Evolutionary conservation across 2,797 vertebrate species (phyloP).

Genomic region (Atherinosoma microstoma): DNA sequence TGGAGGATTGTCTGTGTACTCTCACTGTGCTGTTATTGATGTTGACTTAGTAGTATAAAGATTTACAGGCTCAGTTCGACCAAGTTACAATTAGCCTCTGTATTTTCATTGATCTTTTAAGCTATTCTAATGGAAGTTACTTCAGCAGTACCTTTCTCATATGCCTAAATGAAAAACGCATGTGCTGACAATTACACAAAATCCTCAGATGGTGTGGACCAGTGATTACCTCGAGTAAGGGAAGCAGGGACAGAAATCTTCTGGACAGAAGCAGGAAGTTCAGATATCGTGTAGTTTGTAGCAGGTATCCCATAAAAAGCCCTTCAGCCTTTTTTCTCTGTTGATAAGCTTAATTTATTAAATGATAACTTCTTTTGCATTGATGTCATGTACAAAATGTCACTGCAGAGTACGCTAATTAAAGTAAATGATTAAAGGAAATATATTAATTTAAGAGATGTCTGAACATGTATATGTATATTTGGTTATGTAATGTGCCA

Average conservation of each 20-base stretch:
- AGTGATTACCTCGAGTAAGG: conserved; percentile 45
- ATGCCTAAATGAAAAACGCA: conserved; percentile 8
- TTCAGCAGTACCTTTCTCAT: conserved; percentile 14
- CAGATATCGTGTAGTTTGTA: conserved; percentile 70
- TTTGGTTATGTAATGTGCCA: conserved; percentile 95
- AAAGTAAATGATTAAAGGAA: conserved; percentile 65
- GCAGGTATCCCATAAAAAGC: conserved; percentile 60
- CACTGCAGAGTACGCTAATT: conserved; percentile 76
- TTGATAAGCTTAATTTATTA: conserved; percentile 97
- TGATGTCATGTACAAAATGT: conserved; percentile 92
- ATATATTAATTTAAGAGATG: conserved; percentile 85
- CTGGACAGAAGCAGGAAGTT: conserved; percentile 23
- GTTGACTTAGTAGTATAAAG: conserved; percentile 18
- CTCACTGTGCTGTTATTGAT: conserved; percentile 34
- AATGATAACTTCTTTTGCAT: conserved; percentile 85
- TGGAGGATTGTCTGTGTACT: conserved; percentile 34
- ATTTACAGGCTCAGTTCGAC: conserved; percentile 15
- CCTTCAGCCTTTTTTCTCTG: conserved; percentile 79
- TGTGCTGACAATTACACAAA: conserved; percentile 1
- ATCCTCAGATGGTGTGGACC: conserved; percentile 17
- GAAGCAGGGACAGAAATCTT: conserved; percentile 44
- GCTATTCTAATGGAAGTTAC: background rate
- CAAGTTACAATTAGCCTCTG: conserved; percentile 18
- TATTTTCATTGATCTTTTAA: conserved; percentile 21
- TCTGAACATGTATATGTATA: conserved; percentile 93